Conservation (phyloP, 2,797 vertebrate genomes). For the Mus minutoides region DNA sequence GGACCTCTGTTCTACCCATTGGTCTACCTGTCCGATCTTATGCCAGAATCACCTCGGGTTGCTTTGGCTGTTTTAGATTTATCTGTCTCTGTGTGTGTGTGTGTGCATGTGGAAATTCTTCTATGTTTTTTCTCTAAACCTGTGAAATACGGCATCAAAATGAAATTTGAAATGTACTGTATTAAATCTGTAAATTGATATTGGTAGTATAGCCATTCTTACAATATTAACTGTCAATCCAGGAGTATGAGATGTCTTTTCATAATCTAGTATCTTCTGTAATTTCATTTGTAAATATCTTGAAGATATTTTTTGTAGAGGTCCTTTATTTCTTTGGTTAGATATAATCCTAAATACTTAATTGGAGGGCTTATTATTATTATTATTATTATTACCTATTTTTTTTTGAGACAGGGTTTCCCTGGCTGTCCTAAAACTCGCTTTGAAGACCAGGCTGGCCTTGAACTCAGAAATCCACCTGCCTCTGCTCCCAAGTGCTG, state of each 20-base stretch:
- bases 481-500: too few species aligned
- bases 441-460: too few species aligned
- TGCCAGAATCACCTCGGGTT: background rate
- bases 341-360: background rate
- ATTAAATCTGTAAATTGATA: background rate
- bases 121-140: too few species aligned
- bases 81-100: background rate
- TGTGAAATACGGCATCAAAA: too few species aligned
- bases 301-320: background rate
- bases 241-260: background rate
- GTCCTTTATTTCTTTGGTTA: background rate
- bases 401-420: too few species aligned
- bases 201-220: background rate
- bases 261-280: background rate
- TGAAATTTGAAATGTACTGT: too few species aligned
- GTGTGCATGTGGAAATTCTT: too few species aligned
- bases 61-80: background rate
- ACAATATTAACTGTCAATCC: background rate
- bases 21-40: too few species aligned
- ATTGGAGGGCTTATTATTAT: background rate
- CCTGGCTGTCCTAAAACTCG: too few species aligned
- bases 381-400: too few species aligned
- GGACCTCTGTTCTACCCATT: background rate
- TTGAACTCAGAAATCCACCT: too few species aligned
- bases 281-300: background rate